Evolutionary conservation across 2,797 vertebrate genomes (phyloP), one percentile per base, ranked within the genome.

Genomic region (Psittacula echo): DNA sequence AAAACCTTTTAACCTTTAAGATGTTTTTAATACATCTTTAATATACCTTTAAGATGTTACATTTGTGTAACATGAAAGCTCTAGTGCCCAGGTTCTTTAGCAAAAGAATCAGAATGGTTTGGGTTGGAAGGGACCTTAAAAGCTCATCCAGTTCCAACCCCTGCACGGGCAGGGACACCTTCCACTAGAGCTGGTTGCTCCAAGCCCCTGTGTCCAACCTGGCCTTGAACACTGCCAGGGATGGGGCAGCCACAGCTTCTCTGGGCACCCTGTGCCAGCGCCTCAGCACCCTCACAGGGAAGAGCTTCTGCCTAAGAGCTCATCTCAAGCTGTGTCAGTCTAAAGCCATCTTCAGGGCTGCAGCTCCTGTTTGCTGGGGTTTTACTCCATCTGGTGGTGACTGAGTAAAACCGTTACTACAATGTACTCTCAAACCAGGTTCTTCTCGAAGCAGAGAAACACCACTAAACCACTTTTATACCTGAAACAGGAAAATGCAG

Each of bases 361-460:
- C 23, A 6, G 19, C 22, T 34, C 23, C 14, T 37, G 2, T 61
- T 91, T 75, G 19, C 29, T 66, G 54, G 17, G 13, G 2, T 17
- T 53, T 67, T 71, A 16, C 80, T 90, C 88, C 86, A 64, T 54
- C 84, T 94, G 19, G 34, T 45, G 86, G 80, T 64, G 54, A 66
- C n/a, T 10, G 22, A 44, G 16, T 67, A 48, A 54, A 53, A 61
- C 10, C 0, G 0, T 58, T 58, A 30, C 27, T 26, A 8, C 42
- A 39, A 7, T 22, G n/a, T 41, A n/a, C 10, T 51, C 85, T 73
- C 37, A 54, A 34, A 34, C 21, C 21, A 34, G 54, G 21, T 10
- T 58, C 32, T 56, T n/a, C 54, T 15, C 21, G 1, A 23, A 21
- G 54, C 44, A 32, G 14, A 60, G 72, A 44, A 44, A 68, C 66